phyloP scores from a whole-genome alignment of 2,113 vertebrate genomes.

The Takifugu bimaculatus region DNA sequence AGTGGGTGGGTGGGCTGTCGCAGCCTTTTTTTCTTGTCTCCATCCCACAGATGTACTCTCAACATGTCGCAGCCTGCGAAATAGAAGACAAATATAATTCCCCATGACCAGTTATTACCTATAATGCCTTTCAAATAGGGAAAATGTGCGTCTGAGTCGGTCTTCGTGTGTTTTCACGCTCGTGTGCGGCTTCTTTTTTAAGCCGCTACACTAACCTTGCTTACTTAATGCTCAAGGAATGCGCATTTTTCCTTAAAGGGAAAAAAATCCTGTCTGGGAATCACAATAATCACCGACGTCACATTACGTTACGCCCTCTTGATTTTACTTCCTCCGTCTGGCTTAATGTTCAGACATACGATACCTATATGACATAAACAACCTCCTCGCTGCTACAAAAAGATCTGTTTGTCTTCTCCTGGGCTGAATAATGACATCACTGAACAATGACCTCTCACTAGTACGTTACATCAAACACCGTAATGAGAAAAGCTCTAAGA shows the following conservation, averaged over 20 bases:
- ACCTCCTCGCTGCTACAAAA: slow-evolving; percentile 2
- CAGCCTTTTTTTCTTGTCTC: not conserved
- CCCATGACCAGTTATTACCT: slow-evolving; percentile 2
- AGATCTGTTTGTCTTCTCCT: slow-evolving; percentile 4
- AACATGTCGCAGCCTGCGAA: not conserved
- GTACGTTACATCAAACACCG: slow-evolving; percentile 32
- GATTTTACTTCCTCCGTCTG: slow-evolving; percentile 6
- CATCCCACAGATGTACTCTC: not conserved
- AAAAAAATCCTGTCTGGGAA: slow-evolving; percentile 35
- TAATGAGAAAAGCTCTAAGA: slow-evolving; percentile 29
- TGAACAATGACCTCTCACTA: slow-evolving; percentile 26
- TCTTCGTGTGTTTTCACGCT: slow-evolving; percentile 13
- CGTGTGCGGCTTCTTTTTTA: slow-evolving; percentile 21
- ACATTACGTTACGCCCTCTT: slow-evolving; percentile 14
- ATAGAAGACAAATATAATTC: not conserved
- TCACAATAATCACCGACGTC: slow-evolving; percentile 14
- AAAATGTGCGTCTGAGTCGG: slow-evolving; percentile 6
- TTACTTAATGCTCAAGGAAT: slow-evolving; percentile 44
- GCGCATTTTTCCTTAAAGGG: slow-evolving; percentile 17
- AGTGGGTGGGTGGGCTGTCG: slow-evolving; percentile 59
- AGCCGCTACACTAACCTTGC: not conserved
- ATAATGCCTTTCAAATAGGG: slow-evolving; percentile 14
- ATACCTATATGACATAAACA: not conserved
- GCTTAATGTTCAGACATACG: not conserved
- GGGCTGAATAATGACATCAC: slow-evolving; percentile 17